A percentile compares a stretch with the other conserved stretches of the same genome.
Conservation (phyloP, 2,113 vertebrate species). For the Coryphaenoides rupestris region DNA sequence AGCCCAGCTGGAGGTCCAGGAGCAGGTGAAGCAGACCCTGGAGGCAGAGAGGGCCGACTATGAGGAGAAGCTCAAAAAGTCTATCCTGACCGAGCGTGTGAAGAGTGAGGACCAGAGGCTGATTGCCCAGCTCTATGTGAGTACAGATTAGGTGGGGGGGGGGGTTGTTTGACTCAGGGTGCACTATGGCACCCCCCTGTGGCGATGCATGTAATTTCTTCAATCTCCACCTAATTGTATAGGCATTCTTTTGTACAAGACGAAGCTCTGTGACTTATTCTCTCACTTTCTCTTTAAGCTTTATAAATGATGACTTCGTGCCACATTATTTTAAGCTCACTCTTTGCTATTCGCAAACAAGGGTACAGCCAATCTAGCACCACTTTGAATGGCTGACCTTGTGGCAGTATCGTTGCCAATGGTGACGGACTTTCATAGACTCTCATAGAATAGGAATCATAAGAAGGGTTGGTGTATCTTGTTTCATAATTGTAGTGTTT, state of each 20-base stretch:
- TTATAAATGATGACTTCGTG: too few species aligned
- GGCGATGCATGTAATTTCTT: too few species aligned
- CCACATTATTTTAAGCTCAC: too few species aligned
- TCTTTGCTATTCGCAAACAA: not conserved
- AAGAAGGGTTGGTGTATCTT: too few species aligned
- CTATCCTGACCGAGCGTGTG: constrained; percentile 46
- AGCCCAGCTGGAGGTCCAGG: constrained; percentile 49
- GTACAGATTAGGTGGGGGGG: constrained; percentile 21
- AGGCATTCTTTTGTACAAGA: too few species aligned
- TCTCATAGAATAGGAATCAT: too few species aligned
- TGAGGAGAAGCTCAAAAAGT: constrained; percentile 44
- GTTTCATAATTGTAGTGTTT: too few species aligned
- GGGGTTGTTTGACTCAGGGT: not conserved
- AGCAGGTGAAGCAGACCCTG: constrained; percentile 59
- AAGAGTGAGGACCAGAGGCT: constrained; percentile 53
- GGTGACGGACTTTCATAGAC: too few species aligned
- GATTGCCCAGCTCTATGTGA: constrained; percentile 68
- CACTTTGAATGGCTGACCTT: not conserved
- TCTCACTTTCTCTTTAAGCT: too few species aligned
- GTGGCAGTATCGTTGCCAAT: not conserved
- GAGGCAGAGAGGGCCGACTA: constrained; percentile 39
- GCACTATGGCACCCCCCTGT: too few species aligned
- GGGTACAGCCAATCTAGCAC: not conserved
- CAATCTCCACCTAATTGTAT: too few species aligned
- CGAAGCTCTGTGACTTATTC: too few species aligned